Conservation (phyloP, 2,113 vertebrate species). For the Gallinago media region DNA sequence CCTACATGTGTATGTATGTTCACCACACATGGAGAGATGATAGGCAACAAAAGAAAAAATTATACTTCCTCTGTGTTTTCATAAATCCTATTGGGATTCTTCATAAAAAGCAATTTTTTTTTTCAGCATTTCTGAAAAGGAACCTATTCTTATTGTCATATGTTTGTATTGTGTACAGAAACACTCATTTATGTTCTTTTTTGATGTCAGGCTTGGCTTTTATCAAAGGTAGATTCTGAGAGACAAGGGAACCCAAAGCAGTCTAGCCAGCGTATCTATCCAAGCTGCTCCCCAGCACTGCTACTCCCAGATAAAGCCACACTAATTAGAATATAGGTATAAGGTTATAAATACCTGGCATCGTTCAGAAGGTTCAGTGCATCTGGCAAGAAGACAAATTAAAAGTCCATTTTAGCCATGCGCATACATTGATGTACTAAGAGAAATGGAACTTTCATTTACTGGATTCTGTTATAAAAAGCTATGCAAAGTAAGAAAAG, state of each 20-base stretch:
- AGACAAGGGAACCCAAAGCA: not conserved
- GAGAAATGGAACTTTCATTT: not conserved
- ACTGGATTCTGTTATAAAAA: not conserved
- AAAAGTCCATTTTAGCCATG: not conserved
- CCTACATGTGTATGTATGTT: fast-evolving
- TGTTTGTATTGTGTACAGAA: not conserved
- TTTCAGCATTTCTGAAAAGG: not conserved
- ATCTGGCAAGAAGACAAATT: not conserved
- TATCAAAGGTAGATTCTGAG: not conserved
- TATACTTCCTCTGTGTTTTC: not conserved
- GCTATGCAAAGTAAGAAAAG: not conserved
- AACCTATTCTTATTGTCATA: not conserved
- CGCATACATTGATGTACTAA: not conserved
- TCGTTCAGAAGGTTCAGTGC: not conserved
- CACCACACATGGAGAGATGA: not conserved
- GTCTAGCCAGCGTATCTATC: not conserved
- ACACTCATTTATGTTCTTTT: not conserved
- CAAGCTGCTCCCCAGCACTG: not conserved
- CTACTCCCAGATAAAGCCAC: not conserved
- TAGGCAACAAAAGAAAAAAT: not conserved
- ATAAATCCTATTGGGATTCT: not conserved
- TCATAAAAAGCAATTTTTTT: not conserved
- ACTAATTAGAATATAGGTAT: not conserved
- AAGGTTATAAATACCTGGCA: not conserved
- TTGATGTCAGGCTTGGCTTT: fast-evolving